These are phyloP conservation scores for Hirundo rustica DNA, from an alignment of 2,797 vertebrate genomes.

Conservation along the genomic window DNA sequence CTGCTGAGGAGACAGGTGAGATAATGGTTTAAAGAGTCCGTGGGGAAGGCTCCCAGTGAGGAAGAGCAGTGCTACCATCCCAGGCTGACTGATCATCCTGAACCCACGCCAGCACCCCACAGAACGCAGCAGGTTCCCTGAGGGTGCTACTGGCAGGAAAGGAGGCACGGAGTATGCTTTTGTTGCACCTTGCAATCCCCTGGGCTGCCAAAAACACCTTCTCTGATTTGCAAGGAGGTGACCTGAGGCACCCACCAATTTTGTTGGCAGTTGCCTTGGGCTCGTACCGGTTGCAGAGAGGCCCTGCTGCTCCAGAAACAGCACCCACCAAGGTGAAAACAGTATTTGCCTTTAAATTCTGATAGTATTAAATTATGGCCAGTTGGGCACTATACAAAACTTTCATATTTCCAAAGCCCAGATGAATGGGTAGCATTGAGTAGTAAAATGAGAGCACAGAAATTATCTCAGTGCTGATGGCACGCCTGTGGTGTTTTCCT, in stretches of 20 bases:
- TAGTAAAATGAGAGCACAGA: not conserved
- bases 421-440: not conserved
- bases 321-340: not conserved
- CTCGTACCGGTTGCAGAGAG: not conserved
- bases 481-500: not conserved
- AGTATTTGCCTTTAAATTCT: not conserved
- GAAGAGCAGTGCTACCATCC: not conserved
- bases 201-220: not conserved
- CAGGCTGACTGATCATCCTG: not conserved
- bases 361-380: not conserved
- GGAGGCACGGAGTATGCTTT: not conserved
- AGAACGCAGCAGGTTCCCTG: rapidly evolving
- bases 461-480: not conserved
- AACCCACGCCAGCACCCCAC: not conserved
- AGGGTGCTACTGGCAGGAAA: not conserved
- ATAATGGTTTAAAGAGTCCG: not conserved
- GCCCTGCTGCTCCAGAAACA: not conserved
- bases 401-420: not conserved
- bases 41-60: not conserved
- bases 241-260: not conserved
- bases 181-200: not conserved
- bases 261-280: not conserved
- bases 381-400: not conserved
- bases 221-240: not conserved
- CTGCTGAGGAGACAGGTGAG: not conserved